Conservation (phyloP, 2,113 vertebrate species). For the Caranx melampygus region DNA sequence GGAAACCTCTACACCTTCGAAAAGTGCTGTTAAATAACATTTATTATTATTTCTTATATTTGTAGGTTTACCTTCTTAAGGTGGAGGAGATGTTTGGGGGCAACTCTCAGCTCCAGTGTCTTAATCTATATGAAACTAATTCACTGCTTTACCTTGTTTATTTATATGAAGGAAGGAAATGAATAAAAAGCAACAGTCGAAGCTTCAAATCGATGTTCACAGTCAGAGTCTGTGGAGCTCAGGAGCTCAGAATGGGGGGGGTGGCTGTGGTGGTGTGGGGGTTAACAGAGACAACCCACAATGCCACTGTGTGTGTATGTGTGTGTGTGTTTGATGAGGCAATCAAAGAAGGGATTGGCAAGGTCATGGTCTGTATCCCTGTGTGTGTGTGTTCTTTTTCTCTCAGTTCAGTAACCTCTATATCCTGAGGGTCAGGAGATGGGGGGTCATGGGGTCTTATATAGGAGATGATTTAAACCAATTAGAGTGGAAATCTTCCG, state of each 20-base stretch:
- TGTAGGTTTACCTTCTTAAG: background rate
- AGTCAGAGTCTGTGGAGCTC: constrained; percentile 47
- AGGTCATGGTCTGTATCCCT: constrained; percentile 40
- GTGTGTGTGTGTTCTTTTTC: constrained; percentile 18
- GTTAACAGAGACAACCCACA: too few species aligned
- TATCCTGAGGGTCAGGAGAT: constrained; percentile 15
- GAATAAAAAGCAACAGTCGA: too few species aligned
- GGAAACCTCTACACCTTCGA: background rate
- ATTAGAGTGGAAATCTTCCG: background rate
- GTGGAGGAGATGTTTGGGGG: too few species aligned
- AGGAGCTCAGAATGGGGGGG: constrained; percentile 29
- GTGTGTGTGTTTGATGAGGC: constrained; percentile 46
- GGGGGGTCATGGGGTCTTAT: background rate
- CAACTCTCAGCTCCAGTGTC: too few species aligned
- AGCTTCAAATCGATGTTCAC: constrained; percentile 55
- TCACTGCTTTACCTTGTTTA: too few species aligned
- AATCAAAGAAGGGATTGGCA: constrained; percentile 63
- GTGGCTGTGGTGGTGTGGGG: too few species aligned
- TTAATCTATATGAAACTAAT: too few species aligned
- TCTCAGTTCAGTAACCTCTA: constrained; percentile 20
- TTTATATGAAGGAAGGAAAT: too few species aligned
- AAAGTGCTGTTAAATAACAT: too few species aligned
- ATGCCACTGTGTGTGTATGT: too few species aligned
- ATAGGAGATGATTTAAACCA: background rate
- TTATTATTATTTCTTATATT: too few species aligned